Base-by-base conservation (phyloP, 2,797 vertebrate genomes). In the Lithobates pipiens region DNA sequence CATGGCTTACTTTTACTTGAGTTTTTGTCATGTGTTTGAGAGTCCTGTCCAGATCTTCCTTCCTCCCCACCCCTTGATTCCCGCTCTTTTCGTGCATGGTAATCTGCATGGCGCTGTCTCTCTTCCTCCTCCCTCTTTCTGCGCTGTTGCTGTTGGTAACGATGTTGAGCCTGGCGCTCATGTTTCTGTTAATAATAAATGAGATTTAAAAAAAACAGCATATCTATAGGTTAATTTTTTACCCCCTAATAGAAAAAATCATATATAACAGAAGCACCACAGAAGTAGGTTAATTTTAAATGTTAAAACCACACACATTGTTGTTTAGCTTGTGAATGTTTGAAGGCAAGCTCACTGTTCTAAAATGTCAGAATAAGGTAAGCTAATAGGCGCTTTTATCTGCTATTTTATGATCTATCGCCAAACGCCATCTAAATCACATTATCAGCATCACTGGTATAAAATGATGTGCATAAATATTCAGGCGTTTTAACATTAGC, bases 61-160 rank as follows among this genome's bases (percentile, higher is more conserved):
- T 96, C 96, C 54, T 95, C 86, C 21, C 98, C 97, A 0, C 98
- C 98, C 5, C 96, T 92, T 21, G 88, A 9, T 74, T 98, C 97
- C 0, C 96, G 94, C 13, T 99, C 97, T 77, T 95, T 93, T 63
- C 98, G 94, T 5, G 97, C 95, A 61, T 97, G 95, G 68, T 97
- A 96, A 90, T 99, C 97, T 0, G 96, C 97, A 32, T 99, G 98
- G 29, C 97, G 93, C 92, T 99, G 98, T 32, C 97, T 89, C 90
- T 99, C 98, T 90, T 99, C 98, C 85, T 99, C 97, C 92, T 99
- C 97, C n/a, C 97, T 95, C 89, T 97, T 96, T 80, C 96, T 95
- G 85, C 97, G 94, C 93, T 98, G 98, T 91, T 98, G 97, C 90
- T 98, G 97, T 93, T 98, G 97, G 92, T 95, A 99, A 90, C 95